These are phyloP conservation scores for Lepidonotus clava DNA, from an alignment of 2,888 invertebrate genomes.

Conservation along the genomic window DNA sequence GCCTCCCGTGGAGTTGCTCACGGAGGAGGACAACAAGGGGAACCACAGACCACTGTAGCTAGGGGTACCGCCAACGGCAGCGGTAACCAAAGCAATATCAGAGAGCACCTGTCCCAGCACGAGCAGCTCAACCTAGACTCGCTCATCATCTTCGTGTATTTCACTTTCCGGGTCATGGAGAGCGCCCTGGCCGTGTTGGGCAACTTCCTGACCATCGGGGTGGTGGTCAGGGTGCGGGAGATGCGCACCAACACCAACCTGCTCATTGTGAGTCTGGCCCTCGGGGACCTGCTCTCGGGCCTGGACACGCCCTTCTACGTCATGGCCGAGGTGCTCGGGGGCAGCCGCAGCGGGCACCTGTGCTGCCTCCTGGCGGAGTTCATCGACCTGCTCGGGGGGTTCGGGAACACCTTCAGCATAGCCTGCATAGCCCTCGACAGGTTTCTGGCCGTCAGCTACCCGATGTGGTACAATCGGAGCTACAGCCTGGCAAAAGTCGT, in stretches of 20 bases:
- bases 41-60: too few relatives aligned
- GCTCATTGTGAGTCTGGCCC: background rate
- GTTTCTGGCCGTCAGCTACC: background rate
- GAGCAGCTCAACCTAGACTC: too few relatives aligned
- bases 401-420: background rate
- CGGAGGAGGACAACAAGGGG: too few relatives aligned
- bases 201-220: background rate
- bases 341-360: background rate
- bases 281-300: background rate
- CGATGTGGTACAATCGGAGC: background rate
- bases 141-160: background rate
- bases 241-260: conserved; percentile 13
- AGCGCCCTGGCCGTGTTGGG: background rate
- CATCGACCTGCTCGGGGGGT: background rate
- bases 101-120: too few relatives aligned
- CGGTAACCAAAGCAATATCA: too few relatives aligned
- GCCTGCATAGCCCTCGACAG: background rate
- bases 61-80: too few relatives aligned
- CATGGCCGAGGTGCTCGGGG: background rate
- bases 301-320: background rate
- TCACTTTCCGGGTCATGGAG: background rate
- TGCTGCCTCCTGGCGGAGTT: background rate
- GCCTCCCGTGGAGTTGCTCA: too few relatives aligned
- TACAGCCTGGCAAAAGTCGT: too few relatives aligned
- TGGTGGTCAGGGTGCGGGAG: background rate